A percentile compares a stretch with the other conserved stretches of the same genome.
These are phyloP conservation scores for Falcaria lacertinaria DNA, from an alignment of 2,888 invertebrate genomes.

Conservation along the genomic window DNA sequence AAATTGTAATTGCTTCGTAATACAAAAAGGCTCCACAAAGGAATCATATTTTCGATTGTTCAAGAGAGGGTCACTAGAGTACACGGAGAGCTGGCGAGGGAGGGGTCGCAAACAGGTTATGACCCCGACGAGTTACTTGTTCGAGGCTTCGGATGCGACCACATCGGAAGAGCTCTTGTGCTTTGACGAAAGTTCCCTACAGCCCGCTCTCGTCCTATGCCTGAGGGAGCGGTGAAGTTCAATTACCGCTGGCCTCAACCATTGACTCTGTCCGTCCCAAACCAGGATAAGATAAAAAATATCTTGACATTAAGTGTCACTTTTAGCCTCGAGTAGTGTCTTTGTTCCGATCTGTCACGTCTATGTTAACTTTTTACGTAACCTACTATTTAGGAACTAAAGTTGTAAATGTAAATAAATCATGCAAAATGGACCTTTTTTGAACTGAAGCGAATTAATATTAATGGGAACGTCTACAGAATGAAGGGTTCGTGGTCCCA, in stretches of 20 bases:
- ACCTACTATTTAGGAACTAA: too few species aligned
- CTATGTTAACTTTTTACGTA: conserved; percentile 2
- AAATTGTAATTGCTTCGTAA: conserved; percentile 1
- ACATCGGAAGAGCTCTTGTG: conserved; percentile 45
- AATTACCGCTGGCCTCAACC: conserved; percentile 37
- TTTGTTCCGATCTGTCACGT: conserved; percentile 27
- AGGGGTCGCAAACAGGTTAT: conserved; percentile 79
- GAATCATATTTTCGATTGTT: conserved; percentile 41
- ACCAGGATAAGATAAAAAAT: conserved; percentile 74
- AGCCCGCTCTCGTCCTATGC: conserved; percentile 15
- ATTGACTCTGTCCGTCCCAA: conserved; percentile 59
- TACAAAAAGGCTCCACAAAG: background rate
- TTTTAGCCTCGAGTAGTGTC: conserved; percentile 36
- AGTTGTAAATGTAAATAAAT: background rate
- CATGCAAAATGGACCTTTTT: too few species aligned
- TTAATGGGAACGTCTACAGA: background rate
- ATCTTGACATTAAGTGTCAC: conserved; percentile 52
- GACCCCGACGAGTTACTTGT: conserved; percentile 78
- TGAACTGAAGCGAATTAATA: background rate
- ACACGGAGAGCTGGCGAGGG: conserved; percentile 61
- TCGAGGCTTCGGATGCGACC: conserved; percentile 64
- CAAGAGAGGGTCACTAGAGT: conserved; percentile 62
- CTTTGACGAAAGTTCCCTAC: conserved; percentile 32
- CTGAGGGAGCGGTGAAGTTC: conserved; percentile 32
- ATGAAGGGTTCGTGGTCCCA: background rate